Evolutionary conservation across 2,888 invertebrate genomes (phyloP).

Genomic region (Entomobrya proxima): DNA sequence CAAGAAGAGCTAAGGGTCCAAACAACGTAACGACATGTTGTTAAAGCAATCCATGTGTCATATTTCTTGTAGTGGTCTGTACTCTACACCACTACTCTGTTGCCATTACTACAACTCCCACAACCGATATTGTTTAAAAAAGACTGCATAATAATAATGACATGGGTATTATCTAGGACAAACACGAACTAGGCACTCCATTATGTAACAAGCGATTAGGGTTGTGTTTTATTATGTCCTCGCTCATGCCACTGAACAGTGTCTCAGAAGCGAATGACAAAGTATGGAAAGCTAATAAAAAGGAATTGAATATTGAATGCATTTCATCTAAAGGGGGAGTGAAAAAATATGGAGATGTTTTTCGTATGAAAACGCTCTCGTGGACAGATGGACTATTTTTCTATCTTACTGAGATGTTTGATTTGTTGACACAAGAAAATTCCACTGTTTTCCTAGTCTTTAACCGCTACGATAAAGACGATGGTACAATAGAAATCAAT

Average conservation of each 20-base stretch:
- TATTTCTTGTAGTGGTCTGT: conserved; percentile 23
- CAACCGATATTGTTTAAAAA: too few species aligned
- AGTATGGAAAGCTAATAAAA: too few species aligned
- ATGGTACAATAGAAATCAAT: background rate
- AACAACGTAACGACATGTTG: conserved; percentile 4
- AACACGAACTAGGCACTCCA: conserved; percentile 23
- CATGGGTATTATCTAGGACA: background rate
- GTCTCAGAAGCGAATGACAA: too few species aligned
- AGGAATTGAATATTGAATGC: too few species aligned
- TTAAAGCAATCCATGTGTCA: conserved; percentile 8
- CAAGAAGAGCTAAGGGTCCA: conserved; percentile 48
- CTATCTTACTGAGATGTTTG: conserved; percentile 8
- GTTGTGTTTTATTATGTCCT: too few species aligned
- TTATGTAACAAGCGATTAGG: conserved; percentile 5
- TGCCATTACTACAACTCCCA: too few species aligned
- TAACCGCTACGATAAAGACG: background rate
- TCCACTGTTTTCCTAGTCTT: background rate
- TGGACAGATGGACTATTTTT: background rate
- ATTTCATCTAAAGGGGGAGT: background rate
- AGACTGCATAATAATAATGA: background rate
- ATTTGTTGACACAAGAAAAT: conserved; percentile 20
- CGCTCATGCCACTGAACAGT: too few species aligned
- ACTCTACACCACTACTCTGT: too few species aligned
- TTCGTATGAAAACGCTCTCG: background rate
- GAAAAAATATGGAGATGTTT: background rate